Conservation (phyloP, 2,888 invertebrate species). For the Timema podura region DNA sequence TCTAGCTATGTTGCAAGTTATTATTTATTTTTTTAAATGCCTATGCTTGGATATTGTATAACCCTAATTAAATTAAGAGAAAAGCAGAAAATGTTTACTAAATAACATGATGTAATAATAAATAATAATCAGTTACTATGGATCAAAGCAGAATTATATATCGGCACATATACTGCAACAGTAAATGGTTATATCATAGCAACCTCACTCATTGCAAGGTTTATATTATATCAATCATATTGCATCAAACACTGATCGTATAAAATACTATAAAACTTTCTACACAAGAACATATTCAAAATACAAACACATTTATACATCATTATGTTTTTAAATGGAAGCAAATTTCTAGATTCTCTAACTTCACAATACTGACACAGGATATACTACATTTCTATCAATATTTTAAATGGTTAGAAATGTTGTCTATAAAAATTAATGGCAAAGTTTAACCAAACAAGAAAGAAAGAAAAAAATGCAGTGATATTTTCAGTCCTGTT, state of each 20-base stretch:
- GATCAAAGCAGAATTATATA: not conserved
- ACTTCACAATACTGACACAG: slow-evolving; percentile 18
- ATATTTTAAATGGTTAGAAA: too few relatives aligned
- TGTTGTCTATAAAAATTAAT: not conserved
- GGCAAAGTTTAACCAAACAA: not conserved
- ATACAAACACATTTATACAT: not conserved
- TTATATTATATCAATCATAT: not conserved
- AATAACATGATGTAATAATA: too few relatives aligned
- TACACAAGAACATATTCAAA: not conserved
- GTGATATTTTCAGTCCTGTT: not conserved
- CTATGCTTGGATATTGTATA: too few relatives aligned
- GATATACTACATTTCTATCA: too few relatives aligned
- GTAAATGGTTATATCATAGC: not conserved
- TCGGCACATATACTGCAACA: not conserved
- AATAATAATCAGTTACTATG: too few relatives aligned
- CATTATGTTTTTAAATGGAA: not conserved
- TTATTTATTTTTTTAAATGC: too few relatives aligned
- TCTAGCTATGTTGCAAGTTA: too few relatives aligned
- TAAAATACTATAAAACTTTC: slow-evolving; percentile 12
- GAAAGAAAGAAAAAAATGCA: not conserved
- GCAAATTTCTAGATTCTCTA: slow-evolving; percentile 1
- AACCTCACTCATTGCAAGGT: not conserved
- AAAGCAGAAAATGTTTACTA: too few relatives aligned
- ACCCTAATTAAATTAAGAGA: too few relatives aligned
- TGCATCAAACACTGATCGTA: not conserved